A percentile compares a stretch with the other conserved stretches of the same genome.
These are phyloP conservation scores for Sebastes ruberrimus DNA, from an alignment of 2,797 vertebrate genomes.

Conservation along the genomic window DNA sequence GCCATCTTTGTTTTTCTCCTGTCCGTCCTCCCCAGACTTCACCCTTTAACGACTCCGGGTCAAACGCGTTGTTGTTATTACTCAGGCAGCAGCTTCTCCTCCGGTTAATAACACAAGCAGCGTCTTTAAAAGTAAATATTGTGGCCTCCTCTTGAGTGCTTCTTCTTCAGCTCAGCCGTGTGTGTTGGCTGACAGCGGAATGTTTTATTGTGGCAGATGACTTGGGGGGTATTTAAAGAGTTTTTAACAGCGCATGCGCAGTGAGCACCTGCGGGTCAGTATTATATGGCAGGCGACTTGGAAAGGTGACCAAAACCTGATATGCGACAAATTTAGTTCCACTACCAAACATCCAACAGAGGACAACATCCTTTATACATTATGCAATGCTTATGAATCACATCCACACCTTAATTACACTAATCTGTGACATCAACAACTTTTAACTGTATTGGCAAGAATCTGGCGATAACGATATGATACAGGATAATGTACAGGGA, in stretches of 20 bases:
- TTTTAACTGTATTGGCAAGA: no score
- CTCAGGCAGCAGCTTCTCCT: conserved; percentile 34
- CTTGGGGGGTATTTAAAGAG: conserved; percentile 86
- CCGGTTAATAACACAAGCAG: conserved; percentile 35
- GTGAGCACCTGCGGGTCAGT: conserved; percentile 71
- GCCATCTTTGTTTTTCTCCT: conserved; percentile 88
- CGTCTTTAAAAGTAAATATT: conserved; percentile 52
- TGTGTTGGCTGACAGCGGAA: conserved; percentile 78
- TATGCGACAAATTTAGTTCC: conserved; percentile 72
- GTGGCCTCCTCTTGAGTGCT: no score
- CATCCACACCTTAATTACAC: neutral
- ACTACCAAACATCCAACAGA: neutral
- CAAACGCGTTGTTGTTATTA: conserved; percentile 42
- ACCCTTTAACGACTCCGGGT: conserved; percentile 70
- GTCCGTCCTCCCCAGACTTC: conserved; percentile 73
- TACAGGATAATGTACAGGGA: no score
- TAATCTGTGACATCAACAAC: no score
- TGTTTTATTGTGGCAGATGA: conserved; percentile 85
- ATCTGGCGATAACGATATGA: no score
- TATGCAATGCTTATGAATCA: neutral
- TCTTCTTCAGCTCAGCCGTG: conserved; percentile 19
- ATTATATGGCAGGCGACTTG: conserved; percentile 44
- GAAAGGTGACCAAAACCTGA: conserved; percentile 75
- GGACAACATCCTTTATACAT: neutral
- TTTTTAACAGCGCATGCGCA: conserved; percentile 78